These are phyloP conservation scores for Calephelis perditalis DNA, from an alignment of 2,888 invertebrate genomes.

Conservation along the genomic window DNA sequence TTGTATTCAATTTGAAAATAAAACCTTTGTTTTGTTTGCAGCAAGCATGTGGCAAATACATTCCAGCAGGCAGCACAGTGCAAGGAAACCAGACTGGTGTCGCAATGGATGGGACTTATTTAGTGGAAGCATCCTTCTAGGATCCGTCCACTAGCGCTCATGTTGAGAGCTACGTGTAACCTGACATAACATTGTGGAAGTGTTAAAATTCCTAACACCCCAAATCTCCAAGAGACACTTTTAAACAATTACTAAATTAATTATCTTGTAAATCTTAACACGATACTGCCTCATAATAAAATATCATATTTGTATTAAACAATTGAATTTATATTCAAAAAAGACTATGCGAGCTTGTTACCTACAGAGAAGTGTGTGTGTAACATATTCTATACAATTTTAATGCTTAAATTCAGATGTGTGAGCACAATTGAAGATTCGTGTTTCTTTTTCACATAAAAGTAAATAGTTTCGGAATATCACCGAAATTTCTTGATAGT, in stretches of 20 bases:
- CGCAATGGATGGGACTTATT: conserved; percentile 90
- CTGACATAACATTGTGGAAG: conserved; percentile 13
- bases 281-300: conserved; percentile 64
- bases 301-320: conserved; percentile 54
- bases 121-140: conserved; percentile 91
- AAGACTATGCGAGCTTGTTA: neutral
- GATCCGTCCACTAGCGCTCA: conserved; percentile 58
- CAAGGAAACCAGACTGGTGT: conserved; percentile 89
- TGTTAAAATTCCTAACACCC: conserved; percentile 18
- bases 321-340: conserved; percentile 33
- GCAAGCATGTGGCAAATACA: conserved; percentile 92
- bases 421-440: no score
- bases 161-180: conserved; percentile 61
- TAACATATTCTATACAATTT: no score
- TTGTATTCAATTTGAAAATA: neutral
- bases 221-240: conserved; percentile 30
- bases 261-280: conserved; percentile 58
- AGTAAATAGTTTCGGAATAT: no score
- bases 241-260: conserved; percentile 64
- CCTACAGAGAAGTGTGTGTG: no score
- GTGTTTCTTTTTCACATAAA: no score
- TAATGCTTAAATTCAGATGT: no score
- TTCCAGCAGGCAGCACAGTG: conserved; percentile 89
- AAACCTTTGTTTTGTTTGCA: conserved; percentile 53
- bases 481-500: no score